Conservation (phyloP, 2,888 invertebrate species). For the Cistogaster globosa region DNA sequence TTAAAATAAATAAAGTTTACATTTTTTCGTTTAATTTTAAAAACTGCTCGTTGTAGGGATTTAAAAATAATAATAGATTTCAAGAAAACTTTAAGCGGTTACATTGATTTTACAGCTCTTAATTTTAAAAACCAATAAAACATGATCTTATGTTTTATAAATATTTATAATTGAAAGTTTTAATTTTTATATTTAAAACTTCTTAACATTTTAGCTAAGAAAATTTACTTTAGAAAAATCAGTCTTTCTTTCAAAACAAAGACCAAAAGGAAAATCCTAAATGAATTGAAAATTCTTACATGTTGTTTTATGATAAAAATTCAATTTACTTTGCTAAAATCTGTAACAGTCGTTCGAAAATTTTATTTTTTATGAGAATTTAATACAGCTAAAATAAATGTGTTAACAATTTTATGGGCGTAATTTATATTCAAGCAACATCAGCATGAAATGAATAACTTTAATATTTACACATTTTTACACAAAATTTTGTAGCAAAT, state of each 20-base stretch:
- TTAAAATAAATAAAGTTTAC: too few relatives aligned
- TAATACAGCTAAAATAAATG: constrained; percentile 40
- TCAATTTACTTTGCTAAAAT: constrained; percentile 46
- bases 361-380: too few relatives aligned
- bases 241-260: neutral
- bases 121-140: too few relatives aligned
- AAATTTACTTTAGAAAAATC: neutral
- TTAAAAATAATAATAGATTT: too few relatives aligned
- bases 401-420: constrained; percentile 56
- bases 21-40: too few relatives aligned
- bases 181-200: too few relatives aligned
- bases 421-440: constrained; percentile 39
- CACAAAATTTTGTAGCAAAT: neutral
- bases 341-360: constrained; percentile 47
- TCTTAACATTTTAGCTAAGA: too few relatives aligned
- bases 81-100: too few relatives aligned
- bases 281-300: constrained; percentile 42
- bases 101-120: too few relatives aligned
- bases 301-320: constrained; percentile 38
- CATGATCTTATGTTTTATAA: too few relatives aligned
- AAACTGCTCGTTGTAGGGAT: too few relatives aligned
- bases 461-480: constrained; percentile 20
- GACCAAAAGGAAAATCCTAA: neutral
- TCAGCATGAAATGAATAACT: constrained; percentile 39
- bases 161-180: too few relatives aligned